Evolutionary conservation across 2,888 invertebrate species (phyloP), one percentile per base, ranked within the genome.

Genomic region (Rhagium mordax): DNA sequence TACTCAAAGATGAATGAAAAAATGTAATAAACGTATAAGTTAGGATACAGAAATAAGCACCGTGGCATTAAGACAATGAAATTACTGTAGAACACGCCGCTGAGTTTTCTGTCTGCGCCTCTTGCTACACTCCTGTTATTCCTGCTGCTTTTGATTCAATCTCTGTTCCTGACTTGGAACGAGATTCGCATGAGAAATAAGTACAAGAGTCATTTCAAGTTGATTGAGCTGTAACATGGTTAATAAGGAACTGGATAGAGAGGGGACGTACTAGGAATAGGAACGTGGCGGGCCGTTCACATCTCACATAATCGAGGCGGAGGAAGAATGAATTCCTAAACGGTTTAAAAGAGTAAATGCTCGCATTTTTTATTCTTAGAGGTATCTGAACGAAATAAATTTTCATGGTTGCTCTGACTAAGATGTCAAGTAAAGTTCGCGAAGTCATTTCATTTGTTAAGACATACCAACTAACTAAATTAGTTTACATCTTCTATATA

Each of bases 201-300:
- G 67, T 67, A 67, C 67, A 67, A 67, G 67, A 67, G 67, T 67
- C 67, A 67, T 67, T 67, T 67, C 67, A 57, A 67, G 67, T 67
- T 67, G 67, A 67, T 67, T 67, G 67, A 67, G 67, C 57, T 57
- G 67, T 67, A 67, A 67, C 67, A 67, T 20, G 55, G 67, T 67
- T 67, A 67, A 67, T 67, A 67, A 67, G 67, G 67, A 57, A 41
- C 24, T 41, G 57, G 57, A 57, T 41, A 20, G 47, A 21, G 15
- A 16, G 24, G 51, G 65, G 29, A 20, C 65, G 41, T 24, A 20
- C 24, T 33, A 55, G 47, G 67, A 67, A 57, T 29, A 53, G 53
- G 20, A 33, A 16, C 18, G n/a, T 20, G 53, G 21, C 41, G 53
- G 27, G 41, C 18, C 64, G 20, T 16, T 4, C 53, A 18, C 16